Percentiles rank a stretch among this genome's conserved stretches.
phyloP scores from a whole-genome alignment of 2,888 invertebrate species.

The Masnerella sp. region DNA sequence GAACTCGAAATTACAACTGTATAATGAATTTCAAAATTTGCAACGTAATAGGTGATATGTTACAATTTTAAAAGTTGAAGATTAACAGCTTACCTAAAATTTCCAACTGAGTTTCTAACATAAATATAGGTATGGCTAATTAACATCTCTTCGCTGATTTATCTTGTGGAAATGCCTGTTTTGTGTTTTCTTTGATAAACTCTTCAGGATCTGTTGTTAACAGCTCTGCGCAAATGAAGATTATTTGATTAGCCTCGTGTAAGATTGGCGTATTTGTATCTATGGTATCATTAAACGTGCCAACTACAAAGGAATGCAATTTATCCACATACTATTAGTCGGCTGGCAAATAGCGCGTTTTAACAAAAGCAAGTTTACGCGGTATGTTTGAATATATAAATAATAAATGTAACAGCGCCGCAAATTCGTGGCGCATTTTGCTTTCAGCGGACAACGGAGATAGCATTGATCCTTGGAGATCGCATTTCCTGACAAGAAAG shows the following conservation, averaged over 20 bases:
- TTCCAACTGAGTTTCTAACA: too few relatives aligned
- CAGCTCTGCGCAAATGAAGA: neutral
- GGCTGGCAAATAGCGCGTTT: constrained; percentile 3
- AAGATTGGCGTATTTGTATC: constrained; percentile 26
- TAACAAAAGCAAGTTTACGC: neutral
- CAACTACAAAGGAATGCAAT: constrained; percentile 22
- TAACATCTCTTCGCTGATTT: too few relatives aligned
- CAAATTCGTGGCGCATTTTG: constrained; percentile 10
- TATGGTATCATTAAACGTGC: constrained; percentile 22
- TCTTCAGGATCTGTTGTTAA: constrained; percentile 8
- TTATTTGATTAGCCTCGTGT: constrained; percentile 34
- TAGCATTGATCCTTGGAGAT: constrained; percentile 41
- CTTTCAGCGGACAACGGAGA: constrained; percentile 7
- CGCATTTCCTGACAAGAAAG: constrained; percentile 49
- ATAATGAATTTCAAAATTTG: too few relatives aligned
- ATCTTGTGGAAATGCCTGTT: neutral
- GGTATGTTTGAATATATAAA: constrained; percentile 4
- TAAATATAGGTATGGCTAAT: too few relatives aligned
- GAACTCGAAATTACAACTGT: too few relatives aligned
- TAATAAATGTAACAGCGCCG: constrained; percentile 7
- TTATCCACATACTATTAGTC: constrained; percentile 23
- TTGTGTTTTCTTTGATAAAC: constrained; percentile 6
- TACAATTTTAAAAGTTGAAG: too few relatives aligned
- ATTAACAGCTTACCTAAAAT: too few relatives aligned
- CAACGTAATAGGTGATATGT: too few relatives aligned